Evolutionary conservation across 2,113 vertebrate genomes (phyloP), one percentile per base, ranked within the genome.

Genomic region (Lepus europaeus): DNA sequence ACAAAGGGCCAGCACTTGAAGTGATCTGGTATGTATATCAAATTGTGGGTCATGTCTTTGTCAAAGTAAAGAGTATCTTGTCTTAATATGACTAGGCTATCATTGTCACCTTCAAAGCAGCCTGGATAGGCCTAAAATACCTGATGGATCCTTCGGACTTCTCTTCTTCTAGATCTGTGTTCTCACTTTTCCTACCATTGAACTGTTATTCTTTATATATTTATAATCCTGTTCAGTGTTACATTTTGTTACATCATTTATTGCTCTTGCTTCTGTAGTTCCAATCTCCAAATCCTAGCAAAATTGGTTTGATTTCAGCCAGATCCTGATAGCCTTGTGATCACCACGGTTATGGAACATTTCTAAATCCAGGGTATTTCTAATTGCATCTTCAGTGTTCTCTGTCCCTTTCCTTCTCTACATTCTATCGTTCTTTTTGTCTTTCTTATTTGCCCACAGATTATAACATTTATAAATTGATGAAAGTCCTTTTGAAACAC

Each of bases 351-450:
- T 70, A 10, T 9, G 77, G 72, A 87, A 7, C 11, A 66, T 68
- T 77, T 79, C 13, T 95, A 36, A 86, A 68, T 86, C 88, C 19
- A 77, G 53, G 74, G 45, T 77, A 82, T 68, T 77, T 86, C 49
- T 68, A 51, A 80, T 81, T 9, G 84, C 61, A 61, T 79, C 84
- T 86, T 6, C 72, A 66, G 33, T 13, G 7, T 68, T 6, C 27
- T 45, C 2, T 70, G 12, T 61, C 4, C 51, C 14, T 49, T 29
- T 27, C 29, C 82, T 39, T 45, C 4, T 72, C 3, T 68, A 49
- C n/a, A 45, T 78, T 9, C 20, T 51, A 6, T 68, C 36, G 53
- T 45, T 77, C 4, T 39, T 53, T 39, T 1, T 23, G 3, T 69
- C 74, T 74, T 92, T 64, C 14, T 95, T n/a, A 9, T 23, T 11